Evolutionary conservation across 2,797 vertebrate species (phyloP).

Genomic region (Morus bassanus): DNA sequence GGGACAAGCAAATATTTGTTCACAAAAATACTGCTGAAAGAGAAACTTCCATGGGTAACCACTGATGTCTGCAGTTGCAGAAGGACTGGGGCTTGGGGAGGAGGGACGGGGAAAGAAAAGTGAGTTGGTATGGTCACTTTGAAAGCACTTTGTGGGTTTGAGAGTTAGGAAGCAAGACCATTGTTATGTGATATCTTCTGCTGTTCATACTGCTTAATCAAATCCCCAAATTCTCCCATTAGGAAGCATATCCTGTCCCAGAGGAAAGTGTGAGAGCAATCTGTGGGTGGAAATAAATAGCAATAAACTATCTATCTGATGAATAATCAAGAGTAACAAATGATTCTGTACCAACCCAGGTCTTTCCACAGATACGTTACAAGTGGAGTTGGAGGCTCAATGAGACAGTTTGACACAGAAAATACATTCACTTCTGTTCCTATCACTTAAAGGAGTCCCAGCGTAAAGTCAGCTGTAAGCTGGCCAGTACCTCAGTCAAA

Average conservation of each 20-base stretch:
- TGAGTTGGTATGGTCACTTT: not conserved
- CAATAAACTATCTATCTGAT: not conserved
- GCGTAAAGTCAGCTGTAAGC: not conserved
- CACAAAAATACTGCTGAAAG: constrained; percentile 36
- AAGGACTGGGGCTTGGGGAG: not conserved
- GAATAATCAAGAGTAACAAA: not conserved
- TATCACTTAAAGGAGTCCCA: not conserved
- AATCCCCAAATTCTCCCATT: not conserved
- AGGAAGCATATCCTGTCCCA: not conserved
- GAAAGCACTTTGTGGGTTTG: not conserved
- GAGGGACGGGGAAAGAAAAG: not conserved
- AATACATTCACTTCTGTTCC: not conserved
- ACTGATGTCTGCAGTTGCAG: not conserved
- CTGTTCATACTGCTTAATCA: not conserved
- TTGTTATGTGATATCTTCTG: not conserved
- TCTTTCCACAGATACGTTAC: not conserved
- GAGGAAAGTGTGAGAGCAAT: not conserved
- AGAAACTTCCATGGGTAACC: constrained; percentile 21
- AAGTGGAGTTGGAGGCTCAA: not conserved
- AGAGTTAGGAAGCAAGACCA: not conserved
- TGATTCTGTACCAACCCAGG: not conserved
- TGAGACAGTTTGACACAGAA: not conserved
- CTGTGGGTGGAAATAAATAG: not conserved
- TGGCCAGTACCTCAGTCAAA: not conserved
- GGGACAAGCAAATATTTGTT: constrained; percentile 53